Percentiles rank a stretch among this genome's conserved stretches.
phyloP scores from a whole-genome alignment of 2,797 vertebrate species.

The Myotis pilosus region DNA sequence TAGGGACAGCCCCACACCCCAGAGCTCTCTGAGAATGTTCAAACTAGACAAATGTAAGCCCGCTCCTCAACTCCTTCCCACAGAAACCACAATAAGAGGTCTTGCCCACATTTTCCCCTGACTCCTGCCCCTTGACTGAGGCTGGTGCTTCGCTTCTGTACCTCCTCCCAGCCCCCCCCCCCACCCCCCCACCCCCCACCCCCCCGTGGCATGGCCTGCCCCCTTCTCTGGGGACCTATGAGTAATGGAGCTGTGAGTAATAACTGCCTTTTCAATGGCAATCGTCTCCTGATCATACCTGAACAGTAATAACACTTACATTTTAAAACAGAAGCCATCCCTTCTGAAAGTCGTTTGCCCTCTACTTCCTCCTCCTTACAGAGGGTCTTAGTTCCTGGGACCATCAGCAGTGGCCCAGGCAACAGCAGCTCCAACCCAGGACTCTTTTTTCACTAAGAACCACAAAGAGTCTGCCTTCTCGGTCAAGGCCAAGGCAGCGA shows the following conservation, averaged over 20 bases:
- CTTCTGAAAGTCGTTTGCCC: neutral
- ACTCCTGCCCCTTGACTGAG: neutral
- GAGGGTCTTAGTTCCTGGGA: fast-evolving
- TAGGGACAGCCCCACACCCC: no score
- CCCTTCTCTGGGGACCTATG: neutral
- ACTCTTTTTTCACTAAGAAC: neutral
- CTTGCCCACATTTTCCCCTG: neutral
- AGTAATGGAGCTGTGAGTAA: neutral
- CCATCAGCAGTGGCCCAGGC: neutral
- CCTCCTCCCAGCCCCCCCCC: neutral
- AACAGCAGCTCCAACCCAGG: fast-evolving
- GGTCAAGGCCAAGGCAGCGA: neutral
- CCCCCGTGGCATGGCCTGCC: fast-evolving
- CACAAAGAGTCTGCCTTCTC: neutral
- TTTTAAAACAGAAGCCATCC: neutral
- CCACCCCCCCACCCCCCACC: fast-evolving
- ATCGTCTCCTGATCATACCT: neutral
- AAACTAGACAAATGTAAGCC: no score
- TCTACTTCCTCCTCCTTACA: neutral
- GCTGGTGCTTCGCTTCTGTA: no score
- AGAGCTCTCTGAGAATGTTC: neutral
- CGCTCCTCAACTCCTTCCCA: neutral
- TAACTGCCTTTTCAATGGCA: neutral
- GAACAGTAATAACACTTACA: neutral
- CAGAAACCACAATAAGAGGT: neutral